Percentiles rank a stretch among this genome's conserved stretches.
Evolutionary conservation across 2,113 vertebrate species (phyloP).

Genomic region (Perca flavescens): DNA sequence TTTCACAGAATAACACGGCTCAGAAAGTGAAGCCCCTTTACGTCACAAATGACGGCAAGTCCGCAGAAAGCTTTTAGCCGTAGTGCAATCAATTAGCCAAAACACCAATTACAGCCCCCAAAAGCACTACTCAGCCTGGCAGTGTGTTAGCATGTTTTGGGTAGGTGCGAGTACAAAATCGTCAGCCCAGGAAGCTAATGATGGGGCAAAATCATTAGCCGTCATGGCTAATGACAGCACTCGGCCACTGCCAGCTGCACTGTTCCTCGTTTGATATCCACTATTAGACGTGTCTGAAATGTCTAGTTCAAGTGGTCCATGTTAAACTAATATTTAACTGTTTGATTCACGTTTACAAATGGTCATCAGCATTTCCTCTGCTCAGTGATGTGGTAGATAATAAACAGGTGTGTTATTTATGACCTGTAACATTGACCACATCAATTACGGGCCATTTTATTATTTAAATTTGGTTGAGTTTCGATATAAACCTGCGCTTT

Average conservation of each 20-base stretch:
- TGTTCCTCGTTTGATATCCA: constrained; percentile 18
- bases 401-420: not conserved
- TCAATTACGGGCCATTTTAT: not conserved
- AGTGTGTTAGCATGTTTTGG: constrained; percentile 63
- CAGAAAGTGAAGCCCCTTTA: constrained; percentile 14
- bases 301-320: not conserved
- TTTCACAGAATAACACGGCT: constrained; percentile 3
- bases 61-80: constrained; percentile 67
- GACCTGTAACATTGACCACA: not conserved
- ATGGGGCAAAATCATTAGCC: constrained; percentile 61
- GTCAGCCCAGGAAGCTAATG: constrained; percentile 68
- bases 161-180: constrained; percentile 58
- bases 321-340: not conserved
- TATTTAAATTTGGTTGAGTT: not conserved
- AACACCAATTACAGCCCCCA: constrained; percentile 63
- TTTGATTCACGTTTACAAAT: not conserved
- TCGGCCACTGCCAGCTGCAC: constrained; percentile 31
- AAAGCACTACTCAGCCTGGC: constrained; percentile 53
- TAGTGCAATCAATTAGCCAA: constrained; percentile 67
- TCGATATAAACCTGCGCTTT: no score
- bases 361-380: not conserved
- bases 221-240: constrained; percentile 50
- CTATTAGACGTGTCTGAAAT: not conserved
- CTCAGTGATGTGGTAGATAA: not conserved
- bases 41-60: constrained; percentile 42